Evolutionary conservation across 2,797 vertebrate species (phyloP), one percentile per base, ranked within the genome.

Genomic region (Rhabdomys pumilio): DNA sequence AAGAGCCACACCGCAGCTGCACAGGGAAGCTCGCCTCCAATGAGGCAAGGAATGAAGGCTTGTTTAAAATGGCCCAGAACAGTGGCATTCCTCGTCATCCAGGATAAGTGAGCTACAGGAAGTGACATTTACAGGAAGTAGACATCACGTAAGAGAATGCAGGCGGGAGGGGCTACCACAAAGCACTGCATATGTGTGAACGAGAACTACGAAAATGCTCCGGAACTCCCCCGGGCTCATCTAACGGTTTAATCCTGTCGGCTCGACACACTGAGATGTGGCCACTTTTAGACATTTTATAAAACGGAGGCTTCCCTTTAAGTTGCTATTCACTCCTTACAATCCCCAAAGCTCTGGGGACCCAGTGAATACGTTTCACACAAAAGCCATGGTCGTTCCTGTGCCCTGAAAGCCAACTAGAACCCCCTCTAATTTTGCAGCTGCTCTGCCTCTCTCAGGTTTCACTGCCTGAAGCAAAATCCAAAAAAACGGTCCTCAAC

Each of bases 91-190:
- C 69, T 38, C 34, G 3, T 11, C 65, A 17, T 11, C 29, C 24
- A 87, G 6, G 50, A 50, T 12, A 38, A 55, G 57, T 22, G 53
- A 61, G 57, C 44, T 12, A 55, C 31, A 14, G 55, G 55, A 55
- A 55, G 55, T 17, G 55, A 55, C 26, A 29, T 34, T 73, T 59
- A 2, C 24, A 17, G 53, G 26, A 34, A 50, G 11, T 7, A 20
- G 80, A 1, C 2, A 0, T 82, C 59, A 86, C 0, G 1, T 7
- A 0, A 26, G 3, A 38, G 44, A 80, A 0, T 0, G 17, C 6
- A 69, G 26, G n/a, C 1, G 55, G 31, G 9, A 47, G 8, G 26
- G 31, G 8, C 44, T 34, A 12, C 14, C 13, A 38, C 0, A 1
- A 72, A 47, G 7, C 6, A 2, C 0, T 3, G 67, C 11, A 4